These are phyloP conservation scores for Pomacea maculata DNA, from an alignment of 1,140 invertebrate genomes.

Conservation along the genomic window DNA sequence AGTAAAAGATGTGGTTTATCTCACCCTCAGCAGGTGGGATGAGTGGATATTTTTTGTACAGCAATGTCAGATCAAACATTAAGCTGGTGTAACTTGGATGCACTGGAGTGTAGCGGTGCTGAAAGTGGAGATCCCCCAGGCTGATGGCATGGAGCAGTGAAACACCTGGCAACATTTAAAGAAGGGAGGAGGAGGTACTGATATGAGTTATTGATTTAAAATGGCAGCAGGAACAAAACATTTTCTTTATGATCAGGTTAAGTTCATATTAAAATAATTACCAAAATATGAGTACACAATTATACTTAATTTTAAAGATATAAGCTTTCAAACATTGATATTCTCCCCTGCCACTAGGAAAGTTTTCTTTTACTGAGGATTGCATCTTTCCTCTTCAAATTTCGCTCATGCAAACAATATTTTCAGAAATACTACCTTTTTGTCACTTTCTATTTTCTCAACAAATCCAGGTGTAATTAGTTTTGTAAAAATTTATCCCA, in stretches of 20 bases:
- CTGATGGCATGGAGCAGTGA: conserved; percentile 11
- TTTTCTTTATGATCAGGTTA: neutral
- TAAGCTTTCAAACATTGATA: too few species aligned
- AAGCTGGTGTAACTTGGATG: conserved; percentile 1
- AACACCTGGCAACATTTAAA: neutral
- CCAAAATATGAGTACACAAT: neutral
- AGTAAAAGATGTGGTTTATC: too few species aligned
- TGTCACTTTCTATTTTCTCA: too few species aligned
- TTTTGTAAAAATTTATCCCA: too few species aligned
- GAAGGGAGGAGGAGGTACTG: neutral
- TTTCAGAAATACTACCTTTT: too few species aligned
- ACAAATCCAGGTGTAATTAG: too few species aligned
- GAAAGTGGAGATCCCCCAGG: conserved; percentile 6
- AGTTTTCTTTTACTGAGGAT: too few species aligned
- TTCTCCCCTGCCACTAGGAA: too few species aligned
- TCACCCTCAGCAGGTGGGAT: neutral
- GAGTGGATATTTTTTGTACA: neutral
- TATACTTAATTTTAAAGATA: too few species aligned
- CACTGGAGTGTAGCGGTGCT: neutral
- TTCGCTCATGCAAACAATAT: too few species aligned
- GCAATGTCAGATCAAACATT: neutral
- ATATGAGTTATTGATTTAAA: neutral
- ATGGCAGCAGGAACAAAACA: neutral
- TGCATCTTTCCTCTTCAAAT: too few species aligned
- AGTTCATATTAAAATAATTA: neutral